Base-by-base conservation (phyloP, 2,113 vertebrate species). In the Opisthocomus hoazin region DNA sequence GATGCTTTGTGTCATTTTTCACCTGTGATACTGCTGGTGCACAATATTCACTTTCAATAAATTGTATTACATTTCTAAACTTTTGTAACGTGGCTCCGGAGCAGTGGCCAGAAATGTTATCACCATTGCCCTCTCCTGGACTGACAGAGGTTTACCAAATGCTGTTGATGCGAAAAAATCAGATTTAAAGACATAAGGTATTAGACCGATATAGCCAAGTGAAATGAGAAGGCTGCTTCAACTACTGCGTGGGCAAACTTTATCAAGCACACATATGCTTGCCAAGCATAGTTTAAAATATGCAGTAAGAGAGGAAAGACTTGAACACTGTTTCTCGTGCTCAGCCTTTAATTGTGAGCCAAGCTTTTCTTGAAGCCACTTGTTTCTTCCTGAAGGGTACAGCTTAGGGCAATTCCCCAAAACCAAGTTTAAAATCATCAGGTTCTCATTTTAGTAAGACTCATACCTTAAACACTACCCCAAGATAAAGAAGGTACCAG, bases 21-120 rank as follows among this genome's bases (percentile, higher is more conserved):
- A 39, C 10, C 54, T 29, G 48, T 37, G 66, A 10, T 75, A 8
- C 20, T 60, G 53, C 41, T 61, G 53, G 18, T 51, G 21, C 43
- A 12, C 18, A 50, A 18, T 3, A 22, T 14, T 30, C 14, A 4
- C 23, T 64, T 45, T 15, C 58, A 20, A 0, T 12, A 39, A 37
- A 9, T 9, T 60, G n/a, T 6, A 2, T 43, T 32, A 6, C 9
- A 12, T 37, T 57, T 61, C n/a, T 58, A 8, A 34, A 6, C 16
- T 16, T 0, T 3, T 41, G 23, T 15, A 22, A 9, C 3, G 1
- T 4, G 37, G 30, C 39, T 50, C 15, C 1, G 4, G 22, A 15
- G 46, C 3, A 8, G 41, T 6, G 36, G 34, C 71, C 43, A 23
- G 51, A 12, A 39, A 10, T 7, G 18, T 16, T 16, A 10, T 41